Percentiles rank a stretch among this genome's conserved stretches.
phyloP scores from a whole-genome alignment of 1,140 invertebrate genomes.

The Dendrolimus punctatus region DNA sequence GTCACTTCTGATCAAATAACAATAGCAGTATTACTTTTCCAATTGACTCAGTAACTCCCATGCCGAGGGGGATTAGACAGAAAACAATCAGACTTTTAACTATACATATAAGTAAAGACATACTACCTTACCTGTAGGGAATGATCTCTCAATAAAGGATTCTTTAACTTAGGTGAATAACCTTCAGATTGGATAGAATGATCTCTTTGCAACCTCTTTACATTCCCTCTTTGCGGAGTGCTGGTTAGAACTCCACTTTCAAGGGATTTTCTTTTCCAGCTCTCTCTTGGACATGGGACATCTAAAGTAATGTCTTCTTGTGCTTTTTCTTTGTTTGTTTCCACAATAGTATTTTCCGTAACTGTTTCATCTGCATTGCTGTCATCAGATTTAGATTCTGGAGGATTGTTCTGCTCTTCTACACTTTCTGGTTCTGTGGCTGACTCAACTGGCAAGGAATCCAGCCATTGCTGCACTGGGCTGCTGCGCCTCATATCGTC shows the following conservation, averaged over 20 bases:
- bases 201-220: conserved; percentile 56
- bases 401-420: conserved; percentile 17
- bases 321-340: conserved; percentile 27
- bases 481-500: conserved; percentile 69
- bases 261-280: conserved; percentile 56
- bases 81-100: no score
- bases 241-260: conserved; percentile 50
- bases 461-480: conserved; percentile 68
- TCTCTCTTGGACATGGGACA: conserved; percentile 40
- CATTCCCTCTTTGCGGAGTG: conserved; percentile 29
- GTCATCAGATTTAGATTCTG: conserved; percentile 36
- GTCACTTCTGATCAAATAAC: no score
- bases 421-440: conserved; percentile 20
- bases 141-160: conserved; percentile 64
- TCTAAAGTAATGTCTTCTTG: conserved; percentile 49
- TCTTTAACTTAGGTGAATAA: conserved; percentile 58
- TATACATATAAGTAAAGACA: no score
- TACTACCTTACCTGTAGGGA: conserved; percentile 55
- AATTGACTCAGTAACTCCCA: no score
- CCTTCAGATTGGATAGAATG: conserved; percentile 67
- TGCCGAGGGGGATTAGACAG: no score
- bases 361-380: conserved; percentile 44
- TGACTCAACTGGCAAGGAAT: conserved; percentile 52
- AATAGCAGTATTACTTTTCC: no score
- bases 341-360: conserved; percentile 49